Evolutionary conservation across 2,113 vertebrate genomes (phyloP), one percentile per base, ranked within the genome.

Genomic region (Cheirogaleus medius): DNA sequence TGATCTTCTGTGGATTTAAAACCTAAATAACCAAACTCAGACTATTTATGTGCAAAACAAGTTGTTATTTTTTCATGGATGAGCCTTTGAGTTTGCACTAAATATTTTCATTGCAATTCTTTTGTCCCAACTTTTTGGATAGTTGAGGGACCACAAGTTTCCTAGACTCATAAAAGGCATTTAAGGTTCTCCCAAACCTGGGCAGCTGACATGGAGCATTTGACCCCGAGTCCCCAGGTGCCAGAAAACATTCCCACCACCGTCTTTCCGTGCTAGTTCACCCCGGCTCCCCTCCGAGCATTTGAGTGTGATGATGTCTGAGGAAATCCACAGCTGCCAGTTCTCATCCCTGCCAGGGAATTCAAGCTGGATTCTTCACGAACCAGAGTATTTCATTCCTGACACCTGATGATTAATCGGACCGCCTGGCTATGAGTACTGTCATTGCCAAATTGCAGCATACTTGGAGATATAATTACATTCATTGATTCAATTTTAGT

Each of bases 401-500:
- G 49, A 64, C 27, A 69, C 5, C 60, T 42, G 25, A 7, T 27
- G 54, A 83, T 90, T 66, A 27, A 54, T 66, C 10, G 52, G 10
- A 49, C n/a, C 54, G 13, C 13, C 25, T 64, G 8, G 11, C 39
- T 13, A 5, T 0, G 12, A 81, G 58, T 1, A 20, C 20, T 32
- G 20, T 82, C 32, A 1, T 32, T 42, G 34, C 77, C 91, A 92
- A 52, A 68, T 95, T 32, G 77, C 6, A 91, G 77, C 27, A 1
- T 17, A 8, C 18, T 1, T 5, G 58, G 69, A 49, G 52, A 64
- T 37, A 82, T 93, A 87, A 94, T 91, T 96, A 92, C 90, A 90
- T 44, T 34, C 73, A 95, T 83, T 54, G 89, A 96, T 63, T 68
- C 82, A 23, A 49, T 95, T 88, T 92, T 44, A 76, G 64, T 12